Conservation (phyloP, 2,113 vertebrate genomes). For the Saguinus midas region DNA sequence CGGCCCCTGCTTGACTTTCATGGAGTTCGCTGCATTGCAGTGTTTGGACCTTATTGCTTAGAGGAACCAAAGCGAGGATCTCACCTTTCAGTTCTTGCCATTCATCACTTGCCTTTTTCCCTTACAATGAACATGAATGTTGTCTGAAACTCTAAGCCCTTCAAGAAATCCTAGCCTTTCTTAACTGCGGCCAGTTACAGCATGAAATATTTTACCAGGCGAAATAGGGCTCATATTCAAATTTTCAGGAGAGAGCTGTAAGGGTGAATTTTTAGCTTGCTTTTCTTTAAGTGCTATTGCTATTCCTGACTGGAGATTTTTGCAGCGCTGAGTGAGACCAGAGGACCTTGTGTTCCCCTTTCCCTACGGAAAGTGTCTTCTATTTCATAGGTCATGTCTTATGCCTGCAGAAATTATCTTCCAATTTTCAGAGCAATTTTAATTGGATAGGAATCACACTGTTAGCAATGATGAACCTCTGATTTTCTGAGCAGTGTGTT, state of each 20-base stretch:
- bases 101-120: not conserved
- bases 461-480: not conserved
- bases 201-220: not conserved
- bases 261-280: not conserved
- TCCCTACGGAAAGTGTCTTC: not conserved
- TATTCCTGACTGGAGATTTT: not conserved
- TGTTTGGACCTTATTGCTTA: not conserved
- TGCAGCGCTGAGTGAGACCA: not conserved
- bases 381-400: not conserved
- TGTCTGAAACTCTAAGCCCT: not conserved
- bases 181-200: not conserved
- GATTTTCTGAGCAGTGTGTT: not conserved
- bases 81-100: not conserved
- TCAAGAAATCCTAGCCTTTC: not conserved
- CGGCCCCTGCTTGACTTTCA: not conserved
- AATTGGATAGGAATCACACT: not conserved
- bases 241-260: not conserved
- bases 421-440: not conserved
- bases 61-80: too few relatives aligned
- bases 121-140: not conserved
- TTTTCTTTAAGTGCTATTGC: not conserved
- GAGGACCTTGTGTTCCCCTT: not conserved
- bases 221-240: not conserved
- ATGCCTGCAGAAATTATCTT: not conserved
- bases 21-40: rapidly evolving